A percentile compares a stretch with the other conserved stretches of the same genome.
Evolutionary conservation across 2,888 invertebrate genomes (phyloP).

Genomic region (Chrysolina haemoptera): DNA sequence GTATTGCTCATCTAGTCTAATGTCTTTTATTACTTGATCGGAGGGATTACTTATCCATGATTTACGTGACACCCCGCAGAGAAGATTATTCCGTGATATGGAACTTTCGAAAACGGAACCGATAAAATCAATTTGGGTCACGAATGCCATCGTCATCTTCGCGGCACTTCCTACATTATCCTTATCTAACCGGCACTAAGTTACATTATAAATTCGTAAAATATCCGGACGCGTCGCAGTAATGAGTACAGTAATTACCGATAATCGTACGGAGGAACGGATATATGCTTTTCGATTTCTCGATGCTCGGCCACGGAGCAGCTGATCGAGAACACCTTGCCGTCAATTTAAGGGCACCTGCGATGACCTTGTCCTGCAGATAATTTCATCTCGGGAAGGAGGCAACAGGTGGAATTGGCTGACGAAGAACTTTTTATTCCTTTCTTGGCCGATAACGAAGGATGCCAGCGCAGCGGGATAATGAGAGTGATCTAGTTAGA

Average conservation of each 20-base stretch:
- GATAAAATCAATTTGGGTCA: conserved; percentile 8
- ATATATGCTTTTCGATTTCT: conserved; percentile 24
- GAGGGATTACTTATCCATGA: no score
- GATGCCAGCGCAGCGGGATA: neutral
- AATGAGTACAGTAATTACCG: conserved; percentile 7
- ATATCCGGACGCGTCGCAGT: neutral
- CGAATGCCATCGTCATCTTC: neutral
- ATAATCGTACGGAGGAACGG: conserved; percentile 4
- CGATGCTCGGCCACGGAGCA: conserved; percentile 3
- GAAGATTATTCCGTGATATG: neutral
- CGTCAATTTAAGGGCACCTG: conserved; percentile 51
- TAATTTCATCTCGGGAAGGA: conserved; percentile 37
- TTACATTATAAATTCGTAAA: conserved; percentile 2
- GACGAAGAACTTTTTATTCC: conserved; percentile 7
- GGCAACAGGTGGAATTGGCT: conserved; percentile 38
- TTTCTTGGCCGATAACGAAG: neutral
- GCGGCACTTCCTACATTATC: conserved; percentile 7
- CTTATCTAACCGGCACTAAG: conserved; percentile 12
- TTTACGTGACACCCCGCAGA: no score
- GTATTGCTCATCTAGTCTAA: no score
- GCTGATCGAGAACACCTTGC: conserved; percentile 44
- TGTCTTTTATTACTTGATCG: no score
- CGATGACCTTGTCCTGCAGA: conserved; percentile 49
- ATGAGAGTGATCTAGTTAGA: neutral
- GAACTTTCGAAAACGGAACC: neutral